A percentile compares a stretch with the other conserved stretches of the same genome.
Evolutionary conservation across 1,140 invertebrate species (phyloP).

Genomic region (Asobara japonica): DNA sequence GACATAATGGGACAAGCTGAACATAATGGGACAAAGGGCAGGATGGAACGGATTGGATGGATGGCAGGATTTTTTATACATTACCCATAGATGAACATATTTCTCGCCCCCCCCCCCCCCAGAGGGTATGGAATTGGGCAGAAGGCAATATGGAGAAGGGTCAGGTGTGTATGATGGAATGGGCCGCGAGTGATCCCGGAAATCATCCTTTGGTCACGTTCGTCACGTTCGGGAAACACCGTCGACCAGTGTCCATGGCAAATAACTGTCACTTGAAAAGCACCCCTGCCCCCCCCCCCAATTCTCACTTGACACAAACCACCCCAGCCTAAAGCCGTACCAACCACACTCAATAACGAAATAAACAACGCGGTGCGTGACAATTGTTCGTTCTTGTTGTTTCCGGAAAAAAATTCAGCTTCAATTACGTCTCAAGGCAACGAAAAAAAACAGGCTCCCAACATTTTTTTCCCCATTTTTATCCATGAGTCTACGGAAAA

Average conservation of each 20-base stretch:
- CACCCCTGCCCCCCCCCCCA: neutral
- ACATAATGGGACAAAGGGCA: no score
- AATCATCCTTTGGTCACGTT: constrained; percentile 35
- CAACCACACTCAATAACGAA: constrained; percentile 7
- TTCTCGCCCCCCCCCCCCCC: no score
- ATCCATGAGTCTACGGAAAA: neutral
- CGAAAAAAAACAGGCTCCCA: neutral
- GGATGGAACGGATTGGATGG: no score
- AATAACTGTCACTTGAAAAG: constrained; percentile 30
- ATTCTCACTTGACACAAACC: neutral
- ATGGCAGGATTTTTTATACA: no score
- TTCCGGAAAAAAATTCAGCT: neutral
- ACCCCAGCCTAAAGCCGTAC: neutral
- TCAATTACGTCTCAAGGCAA: neutral
- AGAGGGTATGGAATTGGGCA: constrained; percentile 17
- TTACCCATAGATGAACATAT: no score
- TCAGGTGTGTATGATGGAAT: neutral
- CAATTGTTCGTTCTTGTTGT: neutral
- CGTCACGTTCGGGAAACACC: constrained; percentile 37
- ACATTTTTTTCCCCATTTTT: neutral
- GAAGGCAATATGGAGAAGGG: constrained; percentile 21
- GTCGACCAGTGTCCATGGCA: constrained; percentile 18
- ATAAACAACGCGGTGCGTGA: constrained; percentile 5
- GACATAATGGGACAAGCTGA: no score
- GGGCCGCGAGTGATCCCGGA: constrained; percentile 33